Percentiles rank a stretch among this genome's conserved stretches.
Conservation (phyloP, 2,888 invertebrate genomes). For the Autographa gamma region DNA sequence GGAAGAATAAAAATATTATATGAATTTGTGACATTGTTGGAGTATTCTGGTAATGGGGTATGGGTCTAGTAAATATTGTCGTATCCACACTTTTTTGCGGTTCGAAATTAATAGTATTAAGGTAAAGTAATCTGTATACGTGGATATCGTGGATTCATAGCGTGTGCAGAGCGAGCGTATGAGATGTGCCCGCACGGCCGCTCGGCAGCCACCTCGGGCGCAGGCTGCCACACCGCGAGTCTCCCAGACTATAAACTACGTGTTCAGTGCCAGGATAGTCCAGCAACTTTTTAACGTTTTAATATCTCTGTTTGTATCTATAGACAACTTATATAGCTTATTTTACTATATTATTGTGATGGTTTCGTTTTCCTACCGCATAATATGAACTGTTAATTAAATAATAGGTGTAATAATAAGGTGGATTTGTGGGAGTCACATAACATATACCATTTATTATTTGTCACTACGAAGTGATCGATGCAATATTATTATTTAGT, state of each 20-base stretch:
- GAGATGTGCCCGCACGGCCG: conserved; percentile 75
- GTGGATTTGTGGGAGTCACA: conserved; percentile 84
- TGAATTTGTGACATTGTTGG: conserved; percentile 77
- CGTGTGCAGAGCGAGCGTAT: conserved; percentile 75
- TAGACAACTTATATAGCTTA: conserved; percentile 85
- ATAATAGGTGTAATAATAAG: conserved; percentile 80
- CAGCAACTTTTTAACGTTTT: conserved; percentile 77
- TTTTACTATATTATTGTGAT: conserved; percentile 87
- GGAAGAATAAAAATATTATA: conserved; percentile 83
- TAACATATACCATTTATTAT: conserved; percentile 77
- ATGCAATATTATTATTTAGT: conserved; percentile 80
- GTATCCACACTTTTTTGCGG: conserved; percentile 37
- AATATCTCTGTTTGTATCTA: conserved; percentile 86
- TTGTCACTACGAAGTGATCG: conserved; percentile 78
- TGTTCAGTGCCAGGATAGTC: conserved; percentile 67
- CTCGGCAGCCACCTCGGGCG: conserved; percentile 32
- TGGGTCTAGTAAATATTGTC: conserved; percentile 63
- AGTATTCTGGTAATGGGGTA: conserved; percentile 70
- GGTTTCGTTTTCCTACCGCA: conserved; percentile 88
- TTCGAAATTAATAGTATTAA: conserved; percentile 56
- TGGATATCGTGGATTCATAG: conserved; percentile 48
- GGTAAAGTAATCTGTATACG: conserved; percentile 57
- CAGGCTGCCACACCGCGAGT: conserved; percentile 66
- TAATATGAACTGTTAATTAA: conserved; percentile 85
- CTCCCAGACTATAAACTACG: conserved; percentile 81